These are phyloP conservation scores for Rhamphomyia laevipes DNA, from an alignment of 2,888 invertebrate genomes.

Conservation along the genomic window DNA sequence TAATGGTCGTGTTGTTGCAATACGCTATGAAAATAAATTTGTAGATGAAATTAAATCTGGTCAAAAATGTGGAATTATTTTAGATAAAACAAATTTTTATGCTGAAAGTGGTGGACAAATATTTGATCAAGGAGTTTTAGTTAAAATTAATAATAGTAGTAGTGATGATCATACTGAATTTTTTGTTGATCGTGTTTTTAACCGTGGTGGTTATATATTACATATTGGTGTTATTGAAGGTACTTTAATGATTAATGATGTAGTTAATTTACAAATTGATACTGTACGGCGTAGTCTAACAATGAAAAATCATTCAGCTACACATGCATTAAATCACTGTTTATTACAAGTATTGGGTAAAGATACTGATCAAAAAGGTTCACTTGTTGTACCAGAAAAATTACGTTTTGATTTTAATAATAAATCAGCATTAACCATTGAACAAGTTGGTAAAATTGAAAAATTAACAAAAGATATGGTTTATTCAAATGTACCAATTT, in stretches of 20 bases:
- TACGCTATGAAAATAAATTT: conserved; percentile 72
- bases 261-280: conserved; percentile 70
- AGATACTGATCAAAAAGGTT: conserved; percentile 91
- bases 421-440: conserved; percentile 79
- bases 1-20: conserved; percentile 65
- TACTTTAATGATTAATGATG: conserved; percentile 71
- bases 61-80: conserved; percentile 80
- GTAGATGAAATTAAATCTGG: conserved; percentile 71
- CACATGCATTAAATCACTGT: conserved; percentile 92
- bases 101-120: conserved; percentile 99
- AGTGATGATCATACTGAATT: conserved; percentile 85
- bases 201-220: conserved; percentile 89
- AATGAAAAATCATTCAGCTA: conserved; percentile 99
- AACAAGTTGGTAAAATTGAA: conserved; percentile 82
- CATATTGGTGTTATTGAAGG: conserved; percentile 89
- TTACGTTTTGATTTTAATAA: conserved; percentile 95
- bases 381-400: conserved; percentile 92
- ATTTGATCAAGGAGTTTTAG: conserved; percentile 87
- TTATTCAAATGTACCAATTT: conserved; percentile 64
- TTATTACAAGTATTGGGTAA: conserved; percentile 79
- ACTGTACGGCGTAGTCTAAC: conserved; percentile 70
- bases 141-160: conserved; percentile 59
- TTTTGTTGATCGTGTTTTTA: conserved; percentile 83
- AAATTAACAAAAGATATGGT: conserved; percentile 66
- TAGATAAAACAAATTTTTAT: conserved; percentile 91